Evolutionary conservation across 2,888 invertebrate genomes (phyloP).

Genomic region (Thera britannica): DNA sequence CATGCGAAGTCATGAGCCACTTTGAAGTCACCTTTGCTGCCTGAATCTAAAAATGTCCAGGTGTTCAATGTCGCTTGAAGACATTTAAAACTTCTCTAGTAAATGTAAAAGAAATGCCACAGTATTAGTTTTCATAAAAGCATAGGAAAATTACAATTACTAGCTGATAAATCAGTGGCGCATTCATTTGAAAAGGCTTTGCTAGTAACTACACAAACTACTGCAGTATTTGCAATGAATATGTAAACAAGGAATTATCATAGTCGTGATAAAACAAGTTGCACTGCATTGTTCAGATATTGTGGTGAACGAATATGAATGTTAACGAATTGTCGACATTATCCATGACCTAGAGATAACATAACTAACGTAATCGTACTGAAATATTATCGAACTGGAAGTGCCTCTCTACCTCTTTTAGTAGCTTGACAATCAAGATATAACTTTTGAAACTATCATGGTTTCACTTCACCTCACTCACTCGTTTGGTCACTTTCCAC

Average conservation of each 20-base stretch:
- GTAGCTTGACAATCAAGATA: no score
- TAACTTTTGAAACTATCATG: no score
- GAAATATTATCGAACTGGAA: no score
- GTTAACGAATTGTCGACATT: conserved; percentile 7
- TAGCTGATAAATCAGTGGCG: conserved; percentile 13
- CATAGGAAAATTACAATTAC: conserved; percentile 16
- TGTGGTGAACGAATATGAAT: conserved; percentile 2
- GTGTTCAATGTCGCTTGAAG: not conserved
- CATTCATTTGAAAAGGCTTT: conserved; percentile 15
- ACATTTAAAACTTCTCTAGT: not conserved
- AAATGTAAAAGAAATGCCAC: not conserved
- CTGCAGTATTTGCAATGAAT: conserved; percentile 33
- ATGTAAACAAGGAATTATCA: conserved; percentile 41
- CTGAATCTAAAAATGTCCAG: not conserved
- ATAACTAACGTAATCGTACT: not conserved
- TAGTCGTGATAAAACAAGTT: conserved; percentile 33
- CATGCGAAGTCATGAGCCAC: not conserved
- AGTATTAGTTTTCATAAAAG: not conserved
- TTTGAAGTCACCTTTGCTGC: conserved; percentile 1
- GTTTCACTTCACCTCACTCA: no score
- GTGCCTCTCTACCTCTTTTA: no score
- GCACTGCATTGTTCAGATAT: conserved; percentile 8
- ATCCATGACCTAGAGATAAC: conserved; percentile 7
- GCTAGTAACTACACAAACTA: conserved; percentile 7
- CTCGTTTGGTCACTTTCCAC: no score